These are phyloP conservation scores for Lithobates pipiens DNA, from an alignment of 2,797 vertebrate species.

Conservation along the genomic window DNA sequence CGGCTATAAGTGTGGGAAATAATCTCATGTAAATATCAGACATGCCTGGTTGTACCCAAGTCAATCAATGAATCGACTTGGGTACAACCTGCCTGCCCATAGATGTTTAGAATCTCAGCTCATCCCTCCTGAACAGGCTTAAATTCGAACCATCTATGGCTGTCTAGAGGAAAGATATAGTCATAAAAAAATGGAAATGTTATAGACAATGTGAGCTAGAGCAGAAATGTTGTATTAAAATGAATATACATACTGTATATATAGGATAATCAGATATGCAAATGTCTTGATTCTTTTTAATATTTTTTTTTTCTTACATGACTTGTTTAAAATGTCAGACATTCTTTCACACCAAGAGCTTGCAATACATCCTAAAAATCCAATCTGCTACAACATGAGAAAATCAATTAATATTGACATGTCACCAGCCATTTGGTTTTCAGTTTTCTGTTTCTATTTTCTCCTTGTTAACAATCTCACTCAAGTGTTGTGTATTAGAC, in stretches of 20 bases:
- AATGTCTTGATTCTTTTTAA: conserved; percentile 10
- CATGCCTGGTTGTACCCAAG: no score
- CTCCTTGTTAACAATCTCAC: conserved; percentile 29
- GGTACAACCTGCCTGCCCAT: no score
- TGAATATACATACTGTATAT: not conserved
- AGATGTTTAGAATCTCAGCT: no score
- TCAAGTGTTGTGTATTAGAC: conserved; percentile 18
- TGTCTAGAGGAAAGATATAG: not conserved
- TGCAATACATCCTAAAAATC: conserved; percentile 38
- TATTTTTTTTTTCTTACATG: conserved; percentile 46
- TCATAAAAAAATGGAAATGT: no score
- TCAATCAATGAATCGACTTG: no score
- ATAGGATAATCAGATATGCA: not conserved
- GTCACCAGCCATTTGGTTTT: conserved; percentile 39
- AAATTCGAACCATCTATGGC: no score
- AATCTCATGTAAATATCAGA: no score
- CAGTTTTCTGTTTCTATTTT: conserved; percentile 29
- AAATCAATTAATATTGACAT: conserved; percentile 58
- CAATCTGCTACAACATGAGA: conserved; percentile 51
- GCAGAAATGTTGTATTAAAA: no score
- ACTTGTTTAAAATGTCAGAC: conserved; percentile 52
- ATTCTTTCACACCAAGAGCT: conserved; percentile 50
- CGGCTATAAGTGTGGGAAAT: no score
- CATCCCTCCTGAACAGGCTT: no score
- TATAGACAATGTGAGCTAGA: no score